A percentile compares a stretch with the other conserved stretches of the same genome.
Evolutionary conservation across 2,113 vertebrate genomes (phyloP).

Genomic region (Chauna torquata): DNA sequence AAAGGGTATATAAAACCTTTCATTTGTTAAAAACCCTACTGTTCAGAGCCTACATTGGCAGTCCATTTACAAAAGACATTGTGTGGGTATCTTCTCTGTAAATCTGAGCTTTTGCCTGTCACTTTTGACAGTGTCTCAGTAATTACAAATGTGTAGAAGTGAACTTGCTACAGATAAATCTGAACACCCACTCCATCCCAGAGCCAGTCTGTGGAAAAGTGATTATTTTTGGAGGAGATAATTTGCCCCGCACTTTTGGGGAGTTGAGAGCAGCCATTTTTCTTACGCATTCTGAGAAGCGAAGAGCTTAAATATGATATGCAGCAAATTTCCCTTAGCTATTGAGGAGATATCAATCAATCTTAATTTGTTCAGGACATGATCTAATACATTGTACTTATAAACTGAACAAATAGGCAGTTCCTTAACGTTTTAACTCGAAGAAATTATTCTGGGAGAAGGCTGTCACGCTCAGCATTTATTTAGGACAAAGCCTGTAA

Average conservation of each 20-base stretch:
- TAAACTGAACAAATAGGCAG: background rate
- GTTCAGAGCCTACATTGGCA: background rate
- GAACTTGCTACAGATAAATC: slow-evolving; percentile 38
- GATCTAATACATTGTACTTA: background rate
- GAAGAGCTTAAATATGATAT: background rate
- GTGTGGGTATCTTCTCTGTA: background rate
- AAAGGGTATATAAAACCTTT: background rate
- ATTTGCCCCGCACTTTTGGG: background rate
- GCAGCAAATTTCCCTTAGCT: background rate
- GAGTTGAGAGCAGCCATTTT: slow-evolving; percentile 10
- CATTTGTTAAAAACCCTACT: background rate
- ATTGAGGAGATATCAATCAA: background rate
- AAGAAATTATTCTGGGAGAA: background rate
- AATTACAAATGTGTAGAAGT: slow-evolving; percentile 5
- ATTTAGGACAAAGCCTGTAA: background rate
- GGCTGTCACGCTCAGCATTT: background rate
- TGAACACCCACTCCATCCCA: background rate
- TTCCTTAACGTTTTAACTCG: background rate
- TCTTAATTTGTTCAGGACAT: slow-evolving; percentile 11
- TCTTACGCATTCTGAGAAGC: background rate
- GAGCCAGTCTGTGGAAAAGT: slow-evolving; percentile 3
- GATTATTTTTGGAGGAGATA: background rate
- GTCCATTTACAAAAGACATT: background rate
- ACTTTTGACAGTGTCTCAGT: background rate
- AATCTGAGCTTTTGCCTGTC: slow-evolving; percentile 16